Evolutionary conservation across 1,140 invertebrate genomes (phyloP).

Genomic region (Andricus grossulariae): DNA sequence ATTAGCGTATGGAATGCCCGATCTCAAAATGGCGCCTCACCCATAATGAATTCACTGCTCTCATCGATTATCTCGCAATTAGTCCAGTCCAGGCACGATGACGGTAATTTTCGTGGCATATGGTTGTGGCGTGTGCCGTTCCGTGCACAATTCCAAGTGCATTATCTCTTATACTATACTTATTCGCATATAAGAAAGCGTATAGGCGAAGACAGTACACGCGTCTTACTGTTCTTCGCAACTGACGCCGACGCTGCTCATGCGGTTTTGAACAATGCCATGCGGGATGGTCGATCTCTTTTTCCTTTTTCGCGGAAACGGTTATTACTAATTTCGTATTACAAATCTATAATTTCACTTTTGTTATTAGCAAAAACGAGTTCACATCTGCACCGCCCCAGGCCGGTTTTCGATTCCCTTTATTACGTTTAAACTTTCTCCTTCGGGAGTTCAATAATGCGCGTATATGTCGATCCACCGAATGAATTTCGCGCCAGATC

Average conservation of each 20-base stretch:
- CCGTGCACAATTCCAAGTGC: conserved; percentile 64
- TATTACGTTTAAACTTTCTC: conserved; percentile 61
- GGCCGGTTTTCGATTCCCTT: conserved; percentile 53
- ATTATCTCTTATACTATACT: conserved; percentile 66
- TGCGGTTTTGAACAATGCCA: conserved; percentile 70
- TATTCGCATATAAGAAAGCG: conserved; percentile 62
- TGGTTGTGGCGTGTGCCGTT: conserved; percentile 68
- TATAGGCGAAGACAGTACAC: conserved; percentile 66
- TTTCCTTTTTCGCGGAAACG: conserved; percentile 55
- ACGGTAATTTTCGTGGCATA: conserved; percentile 70
- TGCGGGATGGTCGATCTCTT: conserved; percentile 35
- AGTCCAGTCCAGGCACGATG: conserved; percentile 51
- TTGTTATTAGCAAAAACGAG: conserved; percentile 61
- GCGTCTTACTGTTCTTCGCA: conserved; percentile 62
- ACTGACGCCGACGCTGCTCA: conserved; percentile 74
- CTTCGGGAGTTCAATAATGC: conserved; percentile 55
- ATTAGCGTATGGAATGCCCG: not conserved
- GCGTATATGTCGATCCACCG: conserved; percentile 35
- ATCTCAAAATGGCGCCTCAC: conserved; percentile 22
- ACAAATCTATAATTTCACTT: conserved; percentile 70
- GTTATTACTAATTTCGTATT: conserved; percentile 66
- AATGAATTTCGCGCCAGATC: conserved; percentile 51
- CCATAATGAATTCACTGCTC: conserved; percentile 65
- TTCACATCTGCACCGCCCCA: conserved; percentile 65
- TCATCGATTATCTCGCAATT: conserved; percentile 71